Evolutionary conservation across 2,113 vertebrate genomes (phyloP).

Genomic region (Ameiurus melas): DNA sequence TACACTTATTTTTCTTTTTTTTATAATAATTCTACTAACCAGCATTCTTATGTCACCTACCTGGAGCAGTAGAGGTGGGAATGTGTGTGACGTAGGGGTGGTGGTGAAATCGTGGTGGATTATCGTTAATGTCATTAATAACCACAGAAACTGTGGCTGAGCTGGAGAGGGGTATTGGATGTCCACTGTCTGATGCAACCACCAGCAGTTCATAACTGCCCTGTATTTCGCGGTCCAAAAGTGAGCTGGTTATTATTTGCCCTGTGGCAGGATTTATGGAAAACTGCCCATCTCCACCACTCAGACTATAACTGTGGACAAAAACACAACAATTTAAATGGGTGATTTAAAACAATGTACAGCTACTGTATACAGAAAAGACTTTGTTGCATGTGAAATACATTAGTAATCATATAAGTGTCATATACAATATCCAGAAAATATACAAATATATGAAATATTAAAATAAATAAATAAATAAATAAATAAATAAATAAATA

Average conservation of each 20-base stretch:
- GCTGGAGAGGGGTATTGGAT: conserved; percentile 82
- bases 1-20: background rate
- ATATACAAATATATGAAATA: too few species aligned
- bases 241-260: conserved; percentile 92
- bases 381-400: too few species aligned
- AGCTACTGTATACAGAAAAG: background rate
- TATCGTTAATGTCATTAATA: conserved; percentile 90
- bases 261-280: conserved; percentile 97
- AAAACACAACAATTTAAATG: too few species aligned
- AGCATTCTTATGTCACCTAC: conserved; percentile 64
- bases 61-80: conserved; percentile 83
- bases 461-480: too few species aligned
- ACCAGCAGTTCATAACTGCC: conserved; percentile 89
- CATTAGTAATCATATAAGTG: too few species aligned
- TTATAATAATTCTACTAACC: background rate
- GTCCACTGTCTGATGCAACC: conserved; percentile 85
- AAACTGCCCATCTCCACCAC: conserved; percentile 88
- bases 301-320: conserved; percentile 84
- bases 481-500: too few species aligned
- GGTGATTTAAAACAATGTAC: too few species aligned
- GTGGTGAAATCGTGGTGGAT: conserved; percentile 93
- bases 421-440: too few species aligned
- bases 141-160: conserved; percentile 86
- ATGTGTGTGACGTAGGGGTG: conserved; percentile 96
- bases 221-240: conserved; percentile 84